A percentile compares a stretch with the other conserved stretches of the same genome.
Conservation (phyloP, 2,888 invertebrate species). For the Smittia aterrima region DNA sequence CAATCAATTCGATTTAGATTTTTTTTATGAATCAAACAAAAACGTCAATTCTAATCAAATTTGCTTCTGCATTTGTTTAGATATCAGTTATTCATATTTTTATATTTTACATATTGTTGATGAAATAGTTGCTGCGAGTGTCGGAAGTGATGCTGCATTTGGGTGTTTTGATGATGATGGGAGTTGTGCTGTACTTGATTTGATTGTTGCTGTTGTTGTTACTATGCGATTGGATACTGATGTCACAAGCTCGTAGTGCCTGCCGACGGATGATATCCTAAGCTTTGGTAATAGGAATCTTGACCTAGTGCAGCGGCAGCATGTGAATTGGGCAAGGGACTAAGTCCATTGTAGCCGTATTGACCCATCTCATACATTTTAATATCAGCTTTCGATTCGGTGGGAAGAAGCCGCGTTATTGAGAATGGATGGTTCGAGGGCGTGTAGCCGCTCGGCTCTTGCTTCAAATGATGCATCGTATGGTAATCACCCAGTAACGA, state of each 20-base stretch:
- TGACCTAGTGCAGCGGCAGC: slow-evolving; percentile 59
- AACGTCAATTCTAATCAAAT: slow-evolving; percentile 27
- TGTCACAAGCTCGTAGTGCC: slow-evolving; percentile 88
- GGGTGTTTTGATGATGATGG: slow-evolving; percentile 21
- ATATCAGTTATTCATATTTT: slow-evolving; percentile 37
- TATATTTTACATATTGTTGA: slow-evolving; percentile 42
- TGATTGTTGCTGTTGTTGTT: slow-evolving; percentile 46
- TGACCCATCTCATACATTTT: slow-evolving; percentile 87
- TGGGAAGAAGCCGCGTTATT: slow-evolving; percentile 87
- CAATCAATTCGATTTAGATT: slow-evolving; percentile 2
- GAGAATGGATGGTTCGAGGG: slow-evolving; percentile 90
- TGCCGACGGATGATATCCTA: slow-evolving; percentile 69
- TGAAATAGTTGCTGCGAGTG: slow-evolving; percentile 37
- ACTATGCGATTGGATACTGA: slow-evolving; percentile 82
- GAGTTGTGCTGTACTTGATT: slow-evolving; percentile 31
- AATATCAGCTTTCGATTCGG: slow-evolving; percentile 83
- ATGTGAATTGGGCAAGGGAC: slow-evolving; percentile 62
- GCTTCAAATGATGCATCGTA: slow-evolving; percentile 65
- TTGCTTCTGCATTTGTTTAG: slow-evolving; percentile 29
- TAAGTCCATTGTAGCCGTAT: slow-evolving; percentile 63
- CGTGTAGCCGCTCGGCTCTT: slow-evolving; percentile 74
- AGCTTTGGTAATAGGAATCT: slow-evolving; percentile 81
- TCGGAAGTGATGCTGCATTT: slow-evolving; percentile 34
- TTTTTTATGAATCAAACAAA: neutral
- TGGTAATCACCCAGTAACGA: slow-evolving; percentile 63